Base-by-base conservation (phyloP, 1,140 invertebrate species). In the Cylas formicarius region DNA sequence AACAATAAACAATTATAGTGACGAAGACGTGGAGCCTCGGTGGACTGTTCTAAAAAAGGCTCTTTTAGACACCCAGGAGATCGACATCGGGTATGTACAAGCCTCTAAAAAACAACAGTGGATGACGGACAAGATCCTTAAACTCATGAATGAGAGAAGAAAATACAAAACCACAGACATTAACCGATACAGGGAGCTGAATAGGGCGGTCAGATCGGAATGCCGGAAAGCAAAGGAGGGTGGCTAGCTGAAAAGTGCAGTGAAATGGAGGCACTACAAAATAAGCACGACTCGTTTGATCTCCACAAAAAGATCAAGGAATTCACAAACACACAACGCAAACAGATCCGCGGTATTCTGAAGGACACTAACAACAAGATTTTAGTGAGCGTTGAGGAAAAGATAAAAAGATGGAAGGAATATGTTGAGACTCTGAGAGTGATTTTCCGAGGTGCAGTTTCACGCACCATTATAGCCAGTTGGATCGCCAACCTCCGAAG, bases 201-300 rank as follows among this genome's bases (percentile, higher is more conserved):
- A 37, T n/a, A n/a, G n/a, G n/a, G n/a, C 14, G 18, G 35, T 17
- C 10, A 37, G 35, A 23, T 24, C 14, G 13, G 18, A 37, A 23
- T 23, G 18, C 18, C 14, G 14, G 28, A 28, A 39, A n/a, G 20
- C 23, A 39, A 34, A 39, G 24, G 23, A 39, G 21, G 24, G 21
- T 39, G 37, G 37, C 20, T 39, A 28, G 20, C 37, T 39, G 37
- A 39, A 28, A 39, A 38, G 28, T 39, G 6, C 37, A 27, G 24
- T 28, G 37, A 39, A 28, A 39, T 39, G 20, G 37, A 39, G 9
- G 5, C 11, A 28, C 37, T 37, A 7, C 10, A 37, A 37, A 23
- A 37, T 8, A 37, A 37, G 20, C 35, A 37, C 20, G 18, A 37
- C 1, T 24, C 18, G 20, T n/a, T 22, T 37, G 17, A 32, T 32